Percentiles rank a stretch among this genome's conserved stretches.
These are phyloP conservation scores for Eurystomus glaucurus DNA, from an alignment of 2,797 vertebrate genomes.

Conservation along the genomic window DNA sequence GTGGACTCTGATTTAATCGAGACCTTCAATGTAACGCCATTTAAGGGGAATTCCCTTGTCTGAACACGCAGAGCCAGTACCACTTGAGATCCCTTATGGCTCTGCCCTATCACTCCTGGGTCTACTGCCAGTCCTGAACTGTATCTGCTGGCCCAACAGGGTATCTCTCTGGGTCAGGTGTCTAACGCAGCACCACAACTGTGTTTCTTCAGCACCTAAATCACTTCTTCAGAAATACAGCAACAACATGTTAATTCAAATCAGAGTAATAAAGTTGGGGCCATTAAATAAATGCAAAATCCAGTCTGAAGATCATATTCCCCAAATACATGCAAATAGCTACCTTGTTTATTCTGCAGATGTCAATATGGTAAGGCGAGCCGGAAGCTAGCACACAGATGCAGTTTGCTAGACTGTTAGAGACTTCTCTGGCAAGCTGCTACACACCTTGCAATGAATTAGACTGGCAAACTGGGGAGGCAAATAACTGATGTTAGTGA, in stretches of 20 bases:
- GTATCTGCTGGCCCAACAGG: accelerated
- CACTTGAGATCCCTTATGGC: no score
- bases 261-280: background rate
- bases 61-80: background rate
- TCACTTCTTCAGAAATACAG: background rate
- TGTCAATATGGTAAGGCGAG: accelerated
- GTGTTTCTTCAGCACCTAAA: background rate
- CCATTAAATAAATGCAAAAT: background rate
- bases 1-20: background rate
- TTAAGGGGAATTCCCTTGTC: background rate
- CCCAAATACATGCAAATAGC: background rate
- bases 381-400: background rate
- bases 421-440: background rate
- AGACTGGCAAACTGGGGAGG: background rate
- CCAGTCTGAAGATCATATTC: background rate
- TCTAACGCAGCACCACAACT: accelerated
- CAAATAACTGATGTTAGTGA: background rate
- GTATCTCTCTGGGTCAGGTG: no score
- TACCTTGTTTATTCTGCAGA: background rate
- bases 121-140: background rate
- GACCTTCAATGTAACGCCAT: background rate
- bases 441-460: background rate
- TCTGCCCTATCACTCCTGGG: accelerated
- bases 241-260: conserved; percentile 5
- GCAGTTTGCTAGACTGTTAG: background rate